These are phyloP conservation scores for Mystacornis crossleyi DNA, from an alignment of 2,113 vertebrate genomes.

Conservation along the genomic window DNA sequence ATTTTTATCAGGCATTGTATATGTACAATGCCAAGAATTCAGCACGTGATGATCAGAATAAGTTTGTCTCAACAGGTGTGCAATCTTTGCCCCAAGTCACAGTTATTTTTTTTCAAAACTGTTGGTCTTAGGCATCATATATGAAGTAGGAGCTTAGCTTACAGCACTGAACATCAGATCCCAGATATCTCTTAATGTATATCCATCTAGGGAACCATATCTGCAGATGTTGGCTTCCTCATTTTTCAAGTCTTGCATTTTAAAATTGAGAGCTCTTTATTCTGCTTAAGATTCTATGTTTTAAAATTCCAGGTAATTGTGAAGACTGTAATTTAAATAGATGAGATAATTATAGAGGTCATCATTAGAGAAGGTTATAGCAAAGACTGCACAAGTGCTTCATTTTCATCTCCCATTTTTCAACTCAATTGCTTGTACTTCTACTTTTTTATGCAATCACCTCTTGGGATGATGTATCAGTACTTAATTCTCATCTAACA, in stretches of 20 bases:
- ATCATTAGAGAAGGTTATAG: neutral
- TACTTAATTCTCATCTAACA: neutral
- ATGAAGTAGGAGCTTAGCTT: neutral
- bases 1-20: neutral
- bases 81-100: neutral
- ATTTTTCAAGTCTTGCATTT: neutral
- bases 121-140: neutral
- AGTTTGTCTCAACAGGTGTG: neutral
- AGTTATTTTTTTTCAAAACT: neutral
- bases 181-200: neutral
- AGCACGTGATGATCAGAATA: neutral
- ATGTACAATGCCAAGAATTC: neutral
- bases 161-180: neutral
- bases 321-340: conserved; percentile 49
- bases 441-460: neutral
- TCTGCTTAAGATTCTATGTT: neutral
- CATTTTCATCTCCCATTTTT: conserved; percentile 13
- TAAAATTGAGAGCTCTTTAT: neutral
- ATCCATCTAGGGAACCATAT: neutral
- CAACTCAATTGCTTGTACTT: neutral
- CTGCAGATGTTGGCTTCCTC: neutral
- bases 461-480: neutral
- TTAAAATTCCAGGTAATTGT: neutral
- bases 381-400: neutral
- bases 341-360: conserved; percentile 60